These are phyloP conservation scores for Lepidochrysops patricia DNA, from an alignment of 2,888 invertebrate genomes.

Conservation along the genomic window DNA sequence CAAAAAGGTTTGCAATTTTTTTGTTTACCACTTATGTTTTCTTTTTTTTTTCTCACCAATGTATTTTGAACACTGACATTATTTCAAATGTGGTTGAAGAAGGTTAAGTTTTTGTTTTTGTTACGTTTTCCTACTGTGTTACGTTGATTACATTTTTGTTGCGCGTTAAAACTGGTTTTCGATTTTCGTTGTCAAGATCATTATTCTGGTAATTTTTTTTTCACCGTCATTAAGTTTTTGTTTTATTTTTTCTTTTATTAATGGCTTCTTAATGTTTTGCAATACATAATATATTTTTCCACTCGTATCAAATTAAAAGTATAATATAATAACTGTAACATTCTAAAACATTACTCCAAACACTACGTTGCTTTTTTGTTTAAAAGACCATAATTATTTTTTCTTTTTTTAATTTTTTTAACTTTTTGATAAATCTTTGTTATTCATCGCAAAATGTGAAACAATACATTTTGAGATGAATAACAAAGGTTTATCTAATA, in stretches of 20 bases:
- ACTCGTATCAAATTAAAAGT: too few species aligned
- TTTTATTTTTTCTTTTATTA: background rate
- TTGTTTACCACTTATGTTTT: background rate
- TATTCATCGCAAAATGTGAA: background rate
- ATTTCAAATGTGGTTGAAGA: background rate
- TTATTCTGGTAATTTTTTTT: background rate
- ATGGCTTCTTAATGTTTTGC: too few species aligned
- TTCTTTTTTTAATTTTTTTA: too few species aligned
- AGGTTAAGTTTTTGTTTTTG: constrained; percentile 3
- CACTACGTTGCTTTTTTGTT: too few species aligned
- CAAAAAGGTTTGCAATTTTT: too few species aligned
- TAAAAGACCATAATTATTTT: too few species aligned
- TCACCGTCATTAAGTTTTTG: background rate
- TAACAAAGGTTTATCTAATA: too few species aligned
- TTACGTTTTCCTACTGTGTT: background rate
- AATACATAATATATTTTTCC: too few species aligned
- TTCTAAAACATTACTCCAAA: too few species aligned
- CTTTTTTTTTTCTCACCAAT: background rate
- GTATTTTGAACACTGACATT: background rate
- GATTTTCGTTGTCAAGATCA: background rate
- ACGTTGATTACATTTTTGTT: background rate
- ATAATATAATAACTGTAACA: too few species aligned
- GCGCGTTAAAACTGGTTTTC: background rate
- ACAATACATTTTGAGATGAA: too few species aligned
- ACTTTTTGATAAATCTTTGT: background rate